Conservation (phyloP, 1,140 invertebrate species). For the Maniola jurtina region DNA sequence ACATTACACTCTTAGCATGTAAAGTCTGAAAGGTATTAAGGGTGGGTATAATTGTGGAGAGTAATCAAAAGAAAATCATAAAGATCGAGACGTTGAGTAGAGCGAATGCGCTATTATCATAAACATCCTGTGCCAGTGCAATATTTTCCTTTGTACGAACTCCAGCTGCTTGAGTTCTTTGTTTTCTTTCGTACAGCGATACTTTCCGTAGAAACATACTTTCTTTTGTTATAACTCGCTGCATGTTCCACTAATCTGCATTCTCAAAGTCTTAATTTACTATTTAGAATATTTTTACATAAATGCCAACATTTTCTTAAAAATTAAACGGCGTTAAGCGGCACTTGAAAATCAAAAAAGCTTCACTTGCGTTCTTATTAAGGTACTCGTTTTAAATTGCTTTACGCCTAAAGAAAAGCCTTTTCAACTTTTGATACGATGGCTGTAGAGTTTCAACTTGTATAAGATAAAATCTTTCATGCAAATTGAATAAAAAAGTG, state of each 20-base stretch:
- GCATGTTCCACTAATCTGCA: conserved; percentile 37
- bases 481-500: too few species aligned
- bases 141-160: conserved; percentile 71
- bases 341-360: conserved; percentile 22
- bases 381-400: conserved; percentile 17
- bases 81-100: conserved; percentile 62
- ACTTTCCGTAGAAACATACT: conserved; percentile 65
- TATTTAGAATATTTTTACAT: not conserved
- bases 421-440: conserved; percentile 21
- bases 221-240: conserved; percentile 71
- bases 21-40: conserved; percentile 24
- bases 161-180: conserved; percentile 61
- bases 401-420: conserved; percentile 22
- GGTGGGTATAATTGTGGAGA: conserved; percentile 18
- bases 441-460: not conserved
- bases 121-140: conserved; percentile 65
- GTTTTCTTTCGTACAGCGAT: conserved; percentile 65
- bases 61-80: conserved; percentile 53
- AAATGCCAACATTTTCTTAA: conserved; percentile 5
- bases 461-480: not conserved
- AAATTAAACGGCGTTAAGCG: conserved; percentile 5
- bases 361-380: conserved; percentile 20
- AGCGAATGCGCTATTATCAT: conserved; percentile 69
- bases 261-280: not conserved
- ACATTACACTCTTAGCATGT: conserved; percentile 26